Base-by-base conservation (phyloP, 2,888 invertebrate species). In the Coleophora flavipennella region DNA sequence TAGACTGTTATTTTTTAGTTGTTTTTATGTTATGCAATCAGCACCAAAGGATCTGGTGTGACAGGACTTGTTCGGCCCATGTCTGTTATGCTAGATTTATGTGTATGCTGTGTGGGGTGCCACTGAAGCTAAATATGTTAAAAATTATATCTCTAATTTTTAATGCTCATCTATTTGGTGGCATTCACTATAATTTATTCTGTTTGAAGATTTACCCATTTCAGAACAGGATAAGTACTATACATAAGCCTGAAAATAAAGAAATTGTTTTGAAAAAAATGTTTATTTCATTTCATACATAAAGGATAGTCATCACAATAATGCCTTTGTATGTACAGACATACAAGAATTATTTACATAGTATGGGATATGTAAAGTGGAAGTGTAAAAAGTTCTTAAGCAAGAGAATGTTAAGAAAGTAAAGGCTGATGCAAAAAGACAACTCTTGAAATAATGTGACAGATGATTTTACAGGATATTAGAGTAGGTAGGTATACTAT, bases 211-310 rank as follows among this genome's bases (percentile, higher is more conserved):
- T 20, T 20, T 20, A 51, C 54, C 66, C 78, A 61, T 61, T 61
- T 73, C 65, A 62, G 62, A 59, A 48, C 69, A 63, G 70, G 62
- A 61, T 47, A 56, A 61, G 76, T 72, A 68, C 70, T 64, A 65
- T 64, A 60, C 65, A 55, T 75, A 74, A 71, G 67, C 60, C 64
- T 63, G 3, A 67, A 73, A 76, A 74, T 72, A 79, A 78, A 78
- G 52, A 48, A 62, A 67, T 68, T 62, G 35, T 66, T 75, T 69
- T 55, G 6, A 65, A 80, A 77, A 75, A 57, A 59, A 54, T 62
- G 54, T 63, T 62, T 68, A 62, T 72, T 78, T 71, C 53, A 63
- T 76, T 72, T 46, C 43, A 54, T 57, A 55, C 46, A 51, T 47
- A 20, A 3, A 20, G 20, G 3, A 20, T 4, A 20, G 20, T 20